A percentile compares a stretch with the other conserved stretches of the same genome.
Conservation (phyloP, 92 coral and sea anemone species). For the Desmophyllum pertusum region DNA sequence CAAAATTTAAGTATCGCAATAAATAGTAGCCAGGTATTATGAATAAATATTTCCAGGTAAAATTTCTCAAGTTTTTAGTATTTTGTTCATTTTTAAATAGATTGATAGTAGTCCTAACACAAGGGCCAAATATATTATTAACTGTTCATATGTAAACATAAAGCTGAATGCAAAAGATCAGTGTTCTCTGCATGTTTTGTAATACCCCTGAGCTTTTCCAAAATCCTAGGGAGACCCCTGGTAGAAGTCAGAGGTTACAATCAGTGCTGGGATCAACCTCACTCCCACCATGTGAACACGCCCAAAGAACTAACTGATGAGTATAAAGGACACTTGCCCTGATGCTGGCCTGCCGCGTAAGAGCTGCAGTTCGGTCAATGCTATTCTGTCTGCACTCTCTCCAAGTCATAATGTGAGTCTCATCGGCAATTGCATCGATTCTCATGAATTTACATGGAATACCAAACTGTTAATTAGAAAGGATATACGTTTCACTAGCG, state of each 20-base stretch:
- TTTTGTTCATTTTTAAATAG: background rate
- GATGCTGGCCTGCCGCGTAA: conserved; percentile 79
- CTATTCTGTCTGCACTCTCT: conserved; percentile 74
- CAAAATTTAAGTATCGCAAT: too few species aligned
- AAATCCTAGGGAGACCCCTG: background rate
- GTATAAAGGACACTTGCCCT: conserved; percentile 78
- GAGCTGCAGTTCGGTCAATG: conserved; percentile 52
- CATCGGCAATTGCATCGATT: conserved; percentile 75
- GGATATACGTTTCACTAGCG: conserved; percentile 20
- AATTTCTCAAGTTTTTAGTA: background rate
- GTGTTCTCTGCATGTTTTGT: background rate
- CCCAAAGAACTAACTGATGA: background rate
- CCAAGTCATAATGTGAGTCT: conserved; percentile 88
- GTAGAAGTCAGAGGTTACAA: background rate
- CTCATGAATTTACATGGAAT: conserved; percentile 90
- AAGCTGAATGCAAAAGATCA: background rate
- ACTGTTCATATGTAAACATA: background rate
- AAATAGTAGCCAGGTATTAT: too few species aligned
- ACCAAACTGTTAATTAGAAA: conserved; percentile 82
- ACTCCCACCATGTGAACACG: conserved; percentile 4
- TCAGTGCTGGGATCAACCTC: background rate
- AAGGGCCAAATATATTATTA: background rate
- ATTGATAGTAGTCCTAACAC: background rate
- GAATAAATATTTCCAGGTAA: too few species aligned
- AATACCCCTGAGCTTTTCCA: background rate